A percentile compares a stretch with the other conserved stretches of the same genome.
phyloP scores from a whole-genome alignment of 1,140 invertebrate species.

The Drosophila parabipectinata region DNA sequence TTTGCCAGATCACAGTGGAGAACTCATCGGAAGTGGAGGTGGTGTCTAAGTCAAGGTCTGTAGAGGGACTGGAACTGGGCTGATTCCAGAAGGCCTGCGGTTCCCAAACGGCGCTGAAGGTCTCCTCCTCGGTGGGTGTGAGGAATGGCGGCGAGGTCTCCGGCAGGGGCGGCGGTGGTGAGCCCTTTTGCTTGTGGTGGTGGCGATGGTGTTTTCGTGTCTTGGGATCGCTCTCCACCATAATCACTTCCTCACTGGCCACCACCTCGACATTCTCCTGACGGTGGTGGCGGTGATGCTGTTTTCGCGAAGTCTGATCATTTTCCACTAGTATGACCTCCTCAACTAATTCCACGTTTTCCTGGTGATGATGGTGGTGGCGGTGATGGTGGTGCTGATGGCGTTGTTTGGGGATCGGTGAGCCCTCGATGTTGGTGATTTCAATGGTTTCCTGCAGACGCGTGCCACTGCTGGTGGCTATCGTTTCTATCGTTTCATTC shows the following conservation, averaged over 20 bases:
- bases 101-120: conserved; percentile 33
- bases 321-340: conserved; percentile 32
- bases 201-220: conserved; percentile 23
- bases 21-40: conserved; percentile 40
- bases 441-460: conserved; percentile 46
- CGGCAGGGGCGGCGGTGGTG: conserved; percentile 62
- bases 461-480: conserved; percentile 35
- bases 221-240: conserved; percentile 20
- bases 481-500: conserved; percentile 51
- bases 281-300: conserved; percentile 35
- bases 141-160: conserved; percentile 48
- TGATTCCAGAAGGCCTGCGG: conserved; percentile 36
- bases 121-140: conserved; percentile 53
- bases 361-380: conserved; percentile 41
- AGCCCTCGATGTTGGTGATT: conserved; percentile 41
- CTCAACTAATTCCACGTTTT: conserved; percentile 38
- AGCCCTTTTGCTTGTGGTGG: conserved; percentile 28
- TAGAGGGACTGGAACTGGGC: conserved; percentile 19
- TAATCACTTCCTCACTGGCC: conserved; percentile 33
- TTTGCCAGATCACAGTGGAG: conserved; percentile 29
- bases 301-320: conserved; percentile 1
- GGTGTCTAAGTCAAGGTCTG: conserved; percentile 7
- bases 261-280: conserved; percentile 41
- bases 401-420: conserved; percentile 25
- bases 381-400: conserved; percentile 50